A percentile compares a stretch with the other conserved stretches of the same genome.
phyloP scores from a whole-genome alignment of 2,113 vertebrate species.

The Tretioscincus oriximinensis region DNA sequence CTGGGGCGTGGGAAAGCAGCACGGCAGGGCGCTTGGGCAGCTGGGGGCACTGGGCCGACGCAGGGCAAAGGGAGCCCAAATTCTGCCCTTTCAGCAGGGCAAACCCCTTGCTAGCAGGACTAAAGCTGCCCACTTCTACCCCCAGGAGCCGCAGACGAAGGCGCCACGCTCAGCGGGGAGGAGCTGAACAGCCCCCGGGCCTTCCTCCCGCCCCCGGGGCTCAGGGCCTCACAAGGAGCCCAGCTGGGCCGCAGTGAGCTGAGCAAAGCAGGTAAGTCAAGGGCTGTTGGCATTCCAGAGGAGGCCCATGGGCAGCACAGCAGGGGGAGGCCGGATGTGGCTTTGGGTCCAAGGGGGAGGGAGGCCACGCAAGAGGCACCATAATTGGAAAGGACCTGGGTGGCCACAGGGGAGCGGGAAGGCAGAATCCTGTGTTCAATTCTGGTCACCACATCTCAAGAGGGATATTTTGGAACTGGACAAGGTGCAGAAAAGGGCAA shows the following conservation, averaged over 20 bases:
- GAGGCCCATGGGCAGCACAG: neutral
- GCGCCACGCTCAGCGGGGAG: neutral
- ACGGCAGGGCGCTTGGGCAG: neutral
- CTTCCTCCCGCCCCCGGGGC: conserved; percentile 45
- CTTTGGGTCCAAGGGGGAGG: too few species aligned
- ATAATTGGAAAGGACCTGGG: neutral
- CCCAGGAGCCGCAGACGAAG: conserved; percentile 41
- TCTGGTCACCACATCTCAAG: too few species aligned
- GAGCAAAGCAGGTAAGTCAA: conserved; percentile 61
- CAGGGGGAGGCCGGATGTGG: neutral
- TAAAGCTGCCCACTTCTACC: neutral
- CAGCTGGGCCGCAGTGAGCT: neutral
- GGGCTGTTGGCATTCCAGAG: too few species aligned
- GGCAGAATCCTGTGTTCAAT: too few species aligned
- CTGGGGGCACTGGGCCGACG: too few species aligned
- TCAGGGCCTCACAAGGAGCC: conserved; percentile 31
- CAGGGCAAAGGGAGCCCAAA: neutral
- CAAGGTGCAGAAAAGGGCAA: too few species aligned
- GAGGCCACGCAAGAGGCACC: neutral
- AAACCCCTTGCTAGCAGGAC: neutral
- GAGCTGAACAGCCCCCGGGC: conserved; percentile 21
- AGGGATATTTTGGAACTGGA: too few species aligned
- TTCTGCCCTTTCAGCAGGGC: neutral
- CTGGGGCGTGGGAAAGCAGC: neutral
- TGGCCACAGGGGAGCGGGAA: neutral